phyloP scores from a whole-genome alignment of 1,140 invertebrate species.

The Nebria ingens region DNA sequence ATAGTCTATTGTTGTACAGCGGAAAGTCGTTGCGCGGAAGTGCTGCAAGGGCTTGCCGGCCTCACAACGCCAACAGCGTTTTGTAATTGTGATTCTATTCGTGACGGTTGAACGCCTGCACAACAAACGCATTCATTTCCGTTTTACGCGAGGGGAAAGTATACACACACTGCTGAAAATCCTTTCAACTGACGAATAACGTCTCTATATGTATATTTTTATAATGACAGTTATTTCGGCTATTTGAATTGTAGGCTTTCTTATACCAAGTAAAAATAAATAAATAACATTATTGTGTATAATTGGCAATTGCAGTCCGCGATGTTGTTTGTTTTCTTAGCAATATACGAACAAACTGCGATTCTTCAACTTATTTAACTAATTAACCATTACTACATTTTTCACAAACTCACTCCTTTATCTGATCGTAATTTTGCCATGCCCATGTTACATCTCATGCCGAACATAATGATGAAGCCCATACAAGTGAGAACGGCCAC shows the following conservation, averaged over 20 bases:
- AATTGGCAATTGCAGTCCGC: too few relatives aligned
- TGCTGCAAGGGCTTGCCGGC: background rate
- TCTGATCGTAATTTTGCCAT: constrained; percentile 77
- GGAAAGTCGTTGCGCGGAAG: background rate
- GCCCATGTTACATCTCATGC: constrained; percentile 93
- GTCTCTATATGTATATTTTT: background rate
- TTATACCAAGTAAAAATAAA: too few relatives aligned
- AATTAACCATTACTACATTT: constrained; percentile 26
- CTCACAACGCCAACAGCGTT: background rate
- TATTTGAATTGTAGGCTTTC: too few relatives aligned
- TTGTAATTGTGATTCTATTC: constrained; percentile 1
- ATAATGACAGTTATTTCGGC: background rate
- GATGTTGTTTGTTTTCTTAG: too few relatives aligned
- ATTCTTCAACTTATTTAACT: too few relatives aligned
- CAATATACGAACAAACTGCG: too few relatives aligned
- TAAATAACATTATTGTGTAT: too few relatives aligned
- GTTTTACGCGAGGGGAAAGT: background rate
- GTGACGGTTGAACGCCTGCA: background rate
- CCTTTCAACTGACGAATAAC: background rate
- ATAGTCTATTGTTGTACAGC: background rate
- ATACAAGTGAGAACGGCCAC: constrained; percentile 76
- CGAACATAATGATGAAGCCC: constrained; percentile 88
- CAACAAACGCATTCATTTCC: constrained; percentile 3
- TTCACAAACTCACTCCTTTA: too few relatives aligned
- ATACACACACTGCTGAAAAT: background rate